Conservation (phyloP, 2,797 vertebrate species). For the Florisuga fusca region DNA sequence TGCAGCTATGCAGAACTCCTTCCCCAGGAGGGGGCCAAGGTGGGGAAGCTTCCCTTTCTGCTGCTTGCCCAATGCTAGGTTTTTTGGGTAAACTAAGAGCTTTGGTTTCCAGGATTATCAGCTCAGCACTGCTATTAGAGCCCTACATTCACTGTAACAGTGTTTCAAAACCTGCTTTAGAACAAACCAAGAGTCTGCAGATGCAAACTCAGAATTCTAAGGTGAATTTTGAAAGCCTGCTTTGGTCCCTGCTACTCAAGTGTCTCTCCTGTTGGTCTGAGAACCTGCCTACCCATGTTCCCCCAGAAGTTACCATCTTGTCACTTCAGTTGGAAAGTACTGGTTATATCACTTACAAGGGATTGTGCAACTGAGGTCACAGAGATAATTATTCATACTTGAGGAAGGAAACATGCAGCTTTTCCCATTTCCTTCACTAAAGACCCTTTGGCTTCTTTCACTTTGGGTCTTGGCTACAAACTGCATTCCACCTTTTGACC, state of each 20-base stretch:
- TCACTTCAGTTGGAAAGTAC: neutral
- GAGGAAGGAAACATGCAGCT: neutral
- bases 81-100: neutral
- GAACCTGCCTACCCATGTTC: neutral
- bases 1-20: neutral
- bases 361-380: neutral
- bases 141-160: neutral
- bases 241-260: neutral
- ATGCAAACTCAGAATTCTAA: neutral
- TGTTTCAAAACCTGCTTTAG: neutral
- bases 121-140: neutral
- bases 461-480: neutral
- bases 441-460: neutral
- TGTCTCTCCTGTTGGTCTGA: neutral
- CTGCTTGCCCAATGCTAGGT: neutral
- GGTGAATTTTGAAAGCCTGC: neutral
- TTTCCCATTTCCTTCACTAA: slow-evolving; percentile 4
- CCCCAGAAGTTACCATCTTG: neutral
- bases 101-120: neutral
- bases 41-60: neutral
- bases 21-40: neutral
- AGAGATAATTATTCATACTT: neutral
- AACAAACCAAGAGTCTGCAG: neutral
- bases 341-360: neutral
- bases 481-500: neutral